Evolutionary conservation across 2,888 invertebrate species (phyloP).

Genomic region (Caenorhabditis macrosperma): DNA sequence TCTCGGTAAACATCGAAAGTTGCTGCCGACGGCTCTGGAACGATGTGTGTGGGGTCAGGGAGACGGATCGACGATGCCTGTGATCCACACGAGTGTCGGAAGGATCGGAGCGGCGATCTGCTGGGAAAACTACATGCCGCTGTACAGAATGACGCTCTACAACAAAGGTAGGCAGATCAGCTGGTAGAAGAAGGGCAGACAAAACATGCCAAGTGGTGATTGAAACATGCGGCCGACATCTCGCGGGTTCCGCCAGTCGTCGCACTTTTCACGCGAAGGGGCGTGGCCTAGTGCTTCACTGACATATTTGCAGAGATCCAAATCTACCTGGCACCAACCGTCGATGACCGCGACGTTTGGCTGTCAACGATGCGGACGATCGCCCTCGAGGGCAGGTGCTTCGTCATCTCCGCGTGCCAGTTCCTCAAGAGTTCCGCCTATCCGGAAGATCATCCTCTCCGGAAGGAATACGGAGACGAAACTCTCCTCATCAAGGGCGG

Average conservation of each 20-base stretch:
- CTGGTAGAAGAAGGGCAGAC: no score
- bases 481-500: constrained; percentile 74
- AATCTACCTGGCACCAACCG: constrained; percentile 77
- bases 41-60: constrained; percentile 77
- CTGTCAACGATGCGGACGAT: constrained; percentile 76
- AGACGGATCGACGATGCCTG: constrained; percentile 74
- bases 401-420: constrained; percentile 77
- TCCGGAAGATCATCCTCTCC: constrained; percentile 70
- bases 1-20: constrained; percentile 74
- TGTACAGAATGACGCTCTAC: constrained; percentile 68
- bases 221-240: no score
- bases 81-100: constrained; percentile 69
- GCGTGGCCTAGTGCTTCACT: no score
- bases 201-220: no score
- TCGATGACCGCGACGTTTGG: constrained; percentile 77
- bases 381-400: constrained; percentile 77
- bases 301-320: constrained; percentile 66
- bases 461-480: constrained; percentile 62
- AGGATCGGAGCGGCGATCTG: constrained; percentile 75
- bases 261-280: no score
- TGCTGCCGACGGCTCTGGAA: constrained; percentile 76
- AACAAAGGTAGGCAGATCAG: constrained; percentile 64
- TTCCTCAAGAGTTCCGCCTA: constrained; percentile 68
- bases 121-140: constrained; percentile 79
- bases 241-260: no score